Evolutionary conservation across 35 echinoderm and acorn worm genomes (phyloP).

Genomic region (Ptychodera flava): DNA sequence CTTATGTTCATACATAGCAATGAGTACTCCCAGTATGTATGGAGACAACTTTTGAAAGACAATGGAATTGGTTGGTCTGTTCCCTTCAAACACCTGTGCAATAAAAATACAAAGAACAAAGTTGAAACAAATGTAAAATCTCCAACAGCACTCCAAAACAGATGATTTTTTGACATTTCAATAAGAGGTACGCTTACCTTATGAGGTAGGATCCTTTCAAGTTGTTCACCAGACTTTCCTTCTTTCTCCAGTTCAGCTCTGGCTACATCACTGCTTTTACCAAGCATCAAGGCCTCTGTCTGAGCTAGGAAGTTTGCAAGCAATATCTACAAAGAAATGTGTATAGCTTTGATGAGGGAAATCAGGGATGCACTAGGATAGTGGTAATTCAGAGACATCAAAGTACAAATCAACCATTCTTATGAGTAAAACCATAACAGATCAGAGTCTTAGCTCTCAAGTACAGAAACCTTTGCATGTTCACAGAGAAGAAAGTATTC

Average conservation of each 20-base stretch:
- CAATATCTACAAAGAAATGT: slow-evolving; percentile 60
- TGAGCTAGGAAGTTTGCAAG: slow-evolving; percentile 96
- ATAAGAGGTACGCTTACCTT: slow-evolving; percentile 42
- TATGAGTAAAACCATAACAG: too few relatives aligned
- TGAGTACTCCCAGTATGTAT: slow-evolving; percentile 74
- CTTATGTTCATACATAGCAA: slow-evolving; percentile 97
- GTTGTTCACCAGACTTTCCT: slow-evolving; percentile 64
- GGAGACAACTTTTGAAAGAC: slow-evolving; percentile 72
- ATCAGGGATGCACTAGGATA: too few relatives aligned
- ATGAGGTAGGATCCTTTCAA: slow-evolving; percentile 77
- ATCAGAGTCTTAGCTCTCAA: too few relatives aligned
- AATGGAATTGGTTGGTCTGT: slow-evolving; percentile 96
- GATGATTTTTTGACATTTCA: not conserved
- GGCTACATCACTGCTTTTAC: slow-evolving; percentile 77
- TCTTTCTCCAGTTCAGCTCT: slow-evolving; percentile 40
- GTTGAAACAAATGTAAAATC: not conserved
- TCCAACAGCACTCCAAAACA: too few relatives aligned
- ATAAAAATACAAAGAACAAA: slow-evolving; percentile 15
- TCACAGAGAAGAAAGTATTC: too few relatives aligned
- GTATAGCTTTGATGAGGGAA: too few relatives aligned
- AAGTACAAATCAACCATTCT: too few relatives aligned
- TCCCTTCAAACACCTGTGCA: slow-evolving; percentile 93
- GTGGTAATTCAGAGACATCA: too few relatives aligned
- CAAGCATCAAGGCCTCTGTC: slow-evolving; percentile 88
- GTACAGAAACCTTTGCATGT: too few relatives aligned